These are phyloP conservation scores for Agrotis clavis DNA, from an alignment of 2,888 invertebrate genomes.

Conservation along the genomic window DNA sequence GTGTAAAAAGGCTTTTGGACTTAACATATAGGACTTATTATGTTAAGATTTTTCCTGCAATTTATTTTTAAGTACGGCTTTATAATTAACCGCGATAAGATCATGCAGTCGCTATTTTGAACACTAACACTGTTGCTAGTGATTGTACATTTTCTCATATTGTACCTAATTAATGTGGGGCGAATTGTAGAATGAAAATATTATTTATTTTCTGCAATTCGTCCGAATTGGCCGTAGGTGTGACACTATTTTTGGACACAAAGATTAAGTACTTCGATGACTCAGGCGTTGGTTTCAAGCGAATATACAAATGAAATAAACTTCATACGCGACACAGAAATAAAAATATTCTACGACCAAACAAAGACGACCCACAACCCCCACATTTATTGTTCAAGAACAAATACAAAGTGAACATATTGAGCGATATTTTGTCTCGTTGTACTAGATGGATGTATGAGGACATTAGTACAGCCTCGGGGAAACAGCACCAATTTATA, in stretches of 20 bases:
- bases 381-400: constrained; percentile 51
- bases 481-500: constrained; percentile 63
- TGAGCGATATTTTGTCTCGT: constrained; percentile 57
- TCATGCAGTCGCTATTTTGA: too few relatives aligned
- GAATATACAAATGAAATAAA: background rate
- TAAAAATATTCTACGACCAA: constrained; percentile 24
- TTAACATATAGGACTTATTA: too few relatives aligned
- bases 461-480: constrained; percentile 64
- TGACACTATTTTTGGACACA: background rate
- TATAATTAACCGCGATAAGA: too few relatives aligned
- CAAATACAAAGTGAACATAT: constrained; percentile 56
- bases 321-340: constrained; percentile 8
- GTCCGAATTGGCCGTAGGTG: background rate
- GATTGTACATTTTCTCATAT: background rate
- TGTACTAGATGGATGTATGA: constrained; percentile 59
- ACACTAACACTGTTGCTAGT: too few relatives aligned
- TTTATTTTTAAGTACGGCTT: too few relatives aligned
- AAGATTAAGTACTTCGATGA: background rate
- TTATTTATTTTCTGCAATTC: background rate
- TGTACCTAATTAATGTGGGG: background rate
- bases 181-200: background rate
- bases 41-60: too few relatives aligned
- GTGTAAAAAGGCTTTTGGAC: too few relatives aligned
- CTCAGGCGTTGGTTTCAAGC: background rate
- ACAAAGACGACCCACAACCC: constrained; percentile 28